These are phyloP conservation scores for Drosophila arawakana DNA, from an alignment of 1,140 invertebrate species.

Conservation along the genomic window DNA sequence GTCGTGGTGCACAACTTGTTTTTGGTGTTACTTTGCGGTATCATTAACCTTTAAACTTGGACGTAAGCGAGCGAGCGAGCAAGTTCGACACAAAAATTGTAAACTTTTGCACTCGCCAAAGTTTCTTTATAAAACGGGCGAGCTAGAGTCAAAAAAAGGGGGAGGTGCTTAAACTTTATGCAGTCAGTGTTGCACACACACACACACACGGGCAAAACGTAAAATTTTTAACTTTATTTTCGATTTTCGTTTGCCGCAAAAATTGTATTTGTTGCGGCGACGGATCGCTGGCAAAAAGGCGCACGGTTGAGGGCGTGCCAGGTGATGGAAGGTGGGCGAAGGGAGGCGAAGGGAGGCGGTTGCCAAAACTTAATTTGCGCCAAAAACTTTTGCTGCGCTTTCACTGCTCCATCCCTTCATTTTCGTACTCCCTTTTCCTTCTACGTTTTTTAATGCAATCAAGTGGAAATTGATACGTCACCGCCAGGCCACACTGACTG, in stretches of 20 bases:
- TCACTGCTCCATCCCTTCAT: not conserved
- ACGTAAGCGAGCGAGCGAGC: conserved; percentile 49
- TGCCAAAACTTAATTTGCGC: conserved; percentile 77
- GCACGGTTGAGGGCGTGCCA: not conserved
- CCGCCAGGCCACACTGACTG: conserved; percentile 47
- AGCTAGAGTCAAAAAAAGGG: conserved; percentile 37
- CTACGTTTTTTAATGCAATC: conserved; percentile 74
- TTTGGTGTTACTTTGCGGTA: conserved; percentile 77
- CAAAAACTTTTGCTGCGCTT: conserved; percentile 55
- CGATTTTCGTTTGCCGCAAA: conserved; percentile 82
- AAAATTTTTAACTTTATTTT: conserved; percentile 81
- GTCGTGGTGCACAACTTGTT: conserved; percentile 69
- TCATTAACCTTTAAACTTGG: conserved; percentile 82
- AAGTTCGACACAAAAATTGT: conserved; percentile 53
- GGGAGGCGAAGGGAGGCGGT: not conserved
- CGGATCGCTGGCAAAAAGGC: conserved; percentile 6
- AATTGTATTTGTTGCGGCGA: conserved; percentile 72
- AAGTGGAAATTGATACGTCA: conserved; percentile 82
- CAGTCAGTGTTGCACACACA: conserved; percentile 22
- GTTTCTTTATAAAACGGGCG: conserved; percentile 30
- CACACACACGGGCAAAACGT: conserved; percentile 52
- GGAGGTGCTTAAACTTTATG: too few relatives aligned
- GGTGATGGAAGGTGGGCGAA: not conserved
- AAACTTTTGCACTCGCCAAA: conserved; percentile 77
- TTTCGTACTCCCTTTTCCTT: not conserved